Percentiles rank a stretch among this genome's conserved stretches.
Conservation (phyloP, 1,140 invertebrate species). For the Paralvinella palmiformis region DNA sequence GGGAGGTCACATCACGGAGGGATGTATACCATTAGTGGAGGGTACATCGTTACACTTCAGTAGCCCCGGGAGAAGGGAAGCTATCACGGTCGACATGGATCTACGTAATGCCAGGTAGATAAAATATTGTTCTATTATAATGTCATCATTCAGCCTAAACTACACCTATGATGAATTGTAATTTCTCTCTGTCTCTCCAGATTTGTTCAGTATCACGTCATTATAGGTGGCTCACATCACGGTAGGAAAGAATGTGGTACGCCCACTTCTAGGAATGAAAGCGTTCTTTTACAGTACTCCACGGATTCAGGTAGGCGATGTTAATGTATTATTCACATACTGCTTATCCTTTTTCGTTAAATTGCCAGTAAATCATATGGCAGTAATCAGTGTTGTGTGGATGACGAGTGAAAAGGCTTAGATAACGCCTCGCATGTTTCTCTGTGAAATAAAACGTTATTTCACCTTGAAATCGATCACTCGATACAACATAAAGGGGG, state of each 20-base stretch:
- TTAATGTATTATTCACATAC: background rate
- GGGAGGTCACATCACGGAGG: constrained; percentile 33
- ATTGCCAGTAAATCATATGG: background rate
- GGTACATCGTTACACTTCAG: constrained; percentile 40
- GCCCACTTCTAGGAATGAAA: constrained; percentile 29
- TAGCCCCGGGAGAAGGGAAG: constrained; percentile 38
- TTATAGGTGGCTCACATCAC: constrained; percentile 31
- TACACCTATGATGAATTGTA: background rate
- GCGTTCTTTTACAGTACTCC: constrained; percentile 39
- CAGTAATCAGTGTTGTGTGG: background rate
- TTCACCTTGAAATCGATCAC: too few relatives aligned
- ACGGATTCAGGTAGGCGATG: constrained; percentile 30
- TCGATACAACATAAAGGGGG: too few relatives aligned
- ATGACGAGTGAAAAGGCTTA: too few relatives aligned
- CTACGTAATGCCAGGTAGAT: constrained; percentile 44
- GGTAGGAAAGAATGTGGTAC: constrained; percentile 23
- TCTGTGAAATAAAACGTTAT: too few relatives aligned
- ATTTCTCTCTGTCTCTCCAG: constrained; percentile 22
- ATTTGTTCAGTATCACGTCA: constrained; percentile 41
- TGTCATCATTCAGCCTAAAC: too few relatives aligned
- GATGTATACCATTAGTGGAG: constrained; percentile 38
- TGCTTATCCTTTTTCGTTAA: background rate
- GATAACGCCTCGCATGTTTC: too few relatives aligned
- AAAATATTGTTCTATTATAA: background rate
- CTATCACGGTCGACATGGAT: constrained; percentile 43